Evolutionary conservation across 2,797 vertebrate species (phyloP), one percentile per base, ranked within the genome.

Genomic region (Meda fulgida): DNA sequence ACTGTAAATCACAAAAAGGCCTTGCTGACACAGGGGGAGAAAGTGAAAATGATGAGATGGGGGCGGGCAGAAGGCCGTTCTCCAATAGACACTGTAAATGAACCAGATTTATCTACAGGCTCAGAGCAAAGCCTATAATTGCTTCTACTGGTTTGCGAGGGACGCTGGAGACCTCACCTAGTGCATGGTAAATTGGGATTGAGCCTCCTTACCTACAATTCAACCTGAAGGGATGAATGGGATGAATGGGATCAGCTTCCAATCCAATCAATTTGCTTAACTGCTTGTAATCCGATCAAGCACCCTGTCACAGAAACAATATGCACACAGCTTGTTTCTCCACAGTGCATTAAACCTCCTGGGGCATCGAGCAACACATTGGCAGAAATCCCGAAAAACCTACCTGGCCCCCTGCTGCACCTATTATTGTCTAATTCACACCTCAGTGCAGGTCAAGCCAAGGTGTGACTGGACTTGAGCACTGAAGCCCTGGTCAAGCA

Each of bases 221-320:
- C 85, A 87, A 86, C 84, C 83, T 81, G 16, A 21, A 36, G 84
- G 89, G 90, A 94, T 95, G 94, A 95, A 92, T 93, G 84, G 89
- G 90, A 94, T 95, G 94, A 95, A 92, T 93, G 93, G 91, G 87
- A 90, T 90, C 88, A 89, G 91, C 91, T 91, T 87, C 84, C 90
- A 93, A 94, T 94, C 93, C 92, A 95, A 93, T 94, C 88, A 91
- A 92, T 90, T 92, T 88, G 87, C 90, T 89, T 94, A 95, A 95
- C 93, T 93, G 92, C 91, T 93, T 94, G 94, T 95, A 95, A 95
- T 95, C 94, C 94, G 94, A 93, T 95, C 93, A 94, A 90, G 87
- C 89, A 89, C 92, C 92, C 91, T 93, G 94, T 94, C 93, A 94
- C 92, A 92, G 86, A 88, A 92, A 94, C 94, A 94, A 93, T 92